Evolutionary conservation across 2,888 invertebrate species (phyloP).

Genomic region (Dermolepida albohirtum): DNA sequence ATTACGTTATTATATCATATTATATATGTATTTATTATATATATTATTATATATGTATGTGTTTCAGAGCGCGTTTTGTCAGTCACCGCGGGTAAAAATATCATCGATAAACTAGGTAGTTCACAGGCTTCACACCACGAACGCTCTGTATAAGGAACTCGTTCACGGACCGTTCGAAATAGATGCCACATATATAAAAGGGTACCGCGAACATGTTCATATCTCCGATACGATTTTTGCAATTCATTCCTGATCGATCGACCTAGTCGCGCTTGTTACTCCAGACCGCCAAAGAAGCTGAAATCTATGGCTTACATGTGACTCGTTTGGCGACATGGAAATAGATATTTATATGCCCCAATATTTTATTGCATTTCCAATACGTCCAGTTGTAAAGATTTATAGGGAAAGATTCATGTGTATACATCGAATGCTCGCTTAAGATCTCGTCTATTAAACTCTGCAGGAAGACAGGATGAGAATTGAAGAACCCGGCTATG

Average conservation of each 20-base stretch:
- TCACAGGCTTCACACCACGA: constrained; percentile 30
- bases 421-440: constrained; percentile 27
- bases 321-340: constrained; percentile 43
- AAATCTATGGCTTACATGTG: constrained; percentile 41
- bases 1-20: no score
- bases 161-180: constrained; percentile 24
- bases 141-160: constrained; percentile 36
- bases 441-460: no score
- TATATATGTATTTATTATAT: no score
- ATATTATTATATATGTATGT: no score
- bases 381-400: constrained; percentile 29
- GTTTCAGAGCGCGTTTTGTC: no score
- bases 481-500: background rate
- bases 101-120: constrained; percentile 17
- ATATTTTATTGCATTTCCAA: constrained; percentile 43
- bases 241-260: constrained; percentile 46
- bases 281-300: constrained; percentile 43
- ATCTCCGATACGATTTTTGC: constrained; percentile 48
- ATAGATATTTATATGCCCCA: constrained; percentile 42
- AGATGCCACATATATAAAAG: constrained; percentile 31
- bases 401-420: constrained; percentile 1
- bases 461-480: background rate
- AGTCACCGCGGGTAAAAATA: background rate
- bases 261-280: constrained; percentile 46
- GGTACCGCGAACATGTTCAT: constrained; percentile 46